Evolutionary conservation across 1,140 invertebrate species (phyloP).

Genomic region (Drosophila willistoni): DNA sequence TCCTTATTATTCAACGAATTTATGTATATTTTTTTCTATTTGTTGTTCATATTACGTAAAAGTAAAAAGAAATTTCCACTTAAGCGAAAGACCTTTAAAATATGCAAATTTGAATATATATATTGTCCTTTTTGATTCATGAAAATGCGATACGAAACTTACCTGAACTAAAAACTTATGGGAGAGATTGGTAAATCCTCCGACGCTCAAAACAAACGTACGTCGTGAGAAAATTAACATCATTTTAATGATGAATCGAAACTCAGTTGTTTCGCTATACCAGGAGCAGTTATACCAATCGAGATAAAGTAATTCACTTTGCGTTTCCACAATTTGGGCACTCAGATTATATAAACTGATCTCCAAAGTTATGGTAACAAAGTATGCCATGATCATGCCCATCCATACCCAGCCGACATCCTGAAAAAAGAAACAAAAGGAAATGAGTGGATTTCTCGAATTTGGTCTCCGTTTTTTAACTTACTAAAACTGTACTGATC

Average conservation of each 20-base stretch:
- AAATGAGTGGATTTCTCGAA: not conserved
- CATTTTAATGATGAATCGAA: conserved; percentile 65
- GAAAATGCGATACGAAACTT: not conserved
- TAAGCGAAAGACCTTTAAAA: conserved; percentile 58
- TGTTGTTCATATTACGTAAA: conserved; percentile 68
- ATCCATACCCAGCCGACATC: conserved; percentile 61
- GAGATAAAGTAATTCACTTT: conserved; percentile 60
- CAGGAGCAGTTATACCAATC: conserved; percentile 70
- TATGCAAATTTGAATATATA: not conserved
- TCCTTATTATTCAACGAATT: too few relatives aligned
- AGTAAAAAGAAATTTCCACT: conserved; percentile 75
- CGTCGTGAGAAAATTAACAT: conserved; percentile 62
- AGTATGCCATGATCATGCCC: conserved; percentile 70
- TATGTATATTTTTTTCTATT: conserved; percentile 34
- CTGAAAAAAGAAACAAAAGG: conserved; percentile 12
- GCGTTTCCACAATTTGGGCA: conserved; percentile 62
- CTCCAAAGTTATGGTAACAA: conserved; percentile 62
- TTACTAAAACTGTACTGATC: conserved; percentile 61
- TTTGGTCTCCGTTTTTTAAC: not conserved
- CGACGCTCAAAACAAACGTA: conserved; percentile 59
- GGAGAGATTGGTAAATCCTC: conserved; percentile 68
- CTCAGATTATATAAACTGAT: conserved; percentile 67
- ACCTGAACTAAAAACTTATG: conserved; percentile 68
- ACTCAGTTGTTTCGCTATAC: conserved; percentile 66
- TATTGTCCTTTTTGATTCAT: not conserved